Conservation (phyloP, 2,888 invertebrate genomes). For the Lasioglossum leucozonium region DNA sequence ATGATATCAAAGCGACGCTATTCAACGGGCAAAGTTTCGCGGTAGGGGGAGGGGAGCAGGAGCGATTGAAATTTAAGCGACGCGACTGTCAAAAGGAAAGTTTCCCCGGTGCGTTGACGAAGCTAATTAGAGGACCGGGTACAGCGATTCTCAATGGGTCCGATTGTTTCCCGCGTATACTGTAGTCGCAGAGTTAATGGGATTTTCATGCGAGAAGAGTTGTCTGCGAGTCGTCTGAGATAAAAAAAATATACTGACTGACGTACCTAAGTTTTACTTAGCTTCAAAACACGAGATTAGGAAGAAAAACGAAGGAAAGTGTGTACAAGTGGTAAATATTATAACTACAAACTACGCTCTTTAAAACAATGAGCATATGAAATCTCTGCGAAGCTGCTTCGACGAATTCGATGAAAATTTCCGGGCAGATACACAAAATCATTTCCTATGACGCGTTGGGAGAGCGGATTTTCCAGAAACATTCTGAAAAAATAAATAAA, state of each 20-base stretch:
- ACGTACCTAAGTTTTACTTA: not conserved
- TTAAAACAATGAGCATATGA: not conserved
- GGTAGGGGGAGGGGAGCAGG: no score
- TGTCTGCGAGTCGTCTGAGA: no score
- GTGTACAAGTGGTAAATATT: not conserved
- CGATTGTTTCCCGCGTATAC: not conserved
- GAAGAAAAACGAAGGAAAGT: no score
- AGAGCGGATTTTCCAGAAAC: not conserved
- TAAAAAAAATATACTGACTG: not conserved
- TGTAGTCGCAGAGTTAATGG: not conserved
- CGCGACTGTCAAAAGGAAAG: not conserved
- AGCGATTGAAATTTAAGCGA: not conserved
- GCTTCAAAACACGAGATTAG: no score
- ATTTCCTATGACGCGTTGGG: not conserved
- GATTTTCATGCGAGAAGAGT: not conserved
- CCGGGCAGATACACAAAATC: not conserved
- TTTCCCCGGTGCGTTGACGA: not conserved
- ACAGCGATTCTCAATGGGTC: not conserved
- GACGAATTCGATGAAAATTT: not conserved
- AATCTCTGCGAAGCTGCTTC: not conserved
- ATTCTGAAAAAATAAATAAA: not conserved
- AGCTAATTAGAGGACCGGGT: constrained; percentile 4
- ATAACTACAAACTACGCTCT: not conserved
- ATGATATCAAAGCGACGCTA: not conserved
- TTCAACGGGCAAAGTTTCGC: not conserved